Evolutionary conservation across 2,888 invertebrate species (phyloP), one percentile per base, ranked within the genome.

Genomic region (Ernsta delagoae): DNA sequence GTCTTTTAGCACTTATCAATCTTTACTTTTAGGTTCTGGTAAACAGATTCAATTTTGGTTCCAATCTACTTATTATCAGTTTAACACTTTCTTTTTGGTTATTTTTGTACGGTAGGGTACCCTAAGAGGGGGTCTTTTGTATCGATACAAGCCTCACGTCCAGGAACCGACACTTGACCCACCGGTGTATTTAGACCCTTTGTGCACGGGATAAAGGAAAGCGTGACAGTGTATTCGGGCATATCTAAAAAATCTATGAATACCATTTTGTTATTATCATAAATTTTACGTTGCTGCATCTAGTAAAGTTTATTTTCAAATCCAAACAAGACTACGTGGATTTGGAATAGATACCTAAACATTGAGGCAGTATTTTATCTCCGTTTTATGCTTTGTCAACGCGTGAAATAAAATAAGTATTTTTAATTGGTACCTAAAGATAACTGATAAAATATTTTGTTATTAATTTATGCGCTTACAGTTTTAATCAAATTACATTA

Each of bases 151-250:
- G 84, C 79, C 83, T 79, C 81, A 83, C 88, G 89, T 91, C 92
- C 92, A 91, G 92, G 91, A 90, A 84, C 87, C 83, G 82, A 85
- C 90, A 88, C 92, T 92, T 92, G 92, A 93, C 92, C 92, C 87
- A 86, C 83, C 87, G 78, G 81, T 86, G 84, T 86, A 86, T 91
- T 89, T 88, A 88, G 88, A 86, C 83, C 90, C 87, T 91, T 92
- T 92, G 92, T 92, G 74, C 79, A 71, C 73, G 74, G 82, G 77
- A 89, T 85, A 90, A 88, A 87, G 80, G 84, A 84, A 85, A 84
- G 82, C 89, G 89, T 91, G 91, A 89, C 90, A 86, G 86, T 84
- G 84, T 81, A 83, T 86, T 85, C 75, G 79, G 78, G 78, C 72
- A 71, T 74, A 74, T 76, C 72, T 79, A 83, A 85, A 85, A 83